Percentiles rank a stretch among this genome's conserved stretches.
Evolutionary conservation across 53 echinoderm and acorn worm species (phyloP).

Genomic region (Echinarachnius parma): DNA sequence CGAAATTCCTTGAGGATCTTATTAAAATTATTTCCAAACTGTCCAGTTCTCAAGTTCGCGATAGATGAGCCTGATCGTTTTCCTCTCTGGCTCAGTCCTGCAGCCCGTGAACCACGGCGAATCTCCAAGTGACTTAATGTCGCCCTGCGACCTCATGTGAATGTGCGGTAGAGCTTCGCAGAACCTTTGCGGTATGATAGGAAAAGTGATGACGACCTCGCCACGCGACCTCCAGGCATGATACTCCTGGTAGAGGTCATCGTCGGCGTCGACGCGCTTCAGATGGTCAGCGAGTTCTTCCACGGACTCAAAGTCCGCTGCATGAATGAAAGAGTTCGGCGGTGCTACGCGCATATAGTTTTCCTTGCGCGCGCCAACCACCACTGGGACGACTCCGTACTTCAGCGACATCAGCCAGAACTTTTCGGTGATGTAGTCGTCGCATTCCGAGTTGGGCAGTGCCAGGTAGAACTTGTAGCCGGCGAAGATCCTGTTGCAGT

Average conservation of each 20-base stretch:
- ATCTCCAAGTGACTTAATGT: constrained; percentile 17
- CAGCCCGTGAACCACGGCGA: constrained; percentile 46
- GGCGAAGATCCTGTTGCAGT: constrained; percentile 28
- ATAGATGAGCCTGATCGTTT: not conserved
- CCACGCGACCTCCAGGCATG: constrained; percentile 39
- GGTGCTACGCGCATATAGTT: constrained; percentile 53
- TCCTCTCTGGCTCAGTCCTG: not conserved
- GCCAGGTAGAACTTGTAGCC: constrained; percentile 62
- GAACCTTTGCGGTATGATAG: not conserved
- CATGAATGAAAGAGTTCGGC: constrained; percentile 55
- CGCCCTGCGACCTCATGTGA: not conserved
- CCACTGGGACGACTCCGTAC: constrained; percentile 51
- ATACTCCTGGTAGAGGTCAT: constrained; percentile 34
- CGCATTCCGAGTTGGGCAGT: constrained; percentile 55
- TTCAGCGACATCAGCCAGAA: constrained; percentile 51
- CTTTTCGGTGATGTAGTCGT: constrained; percentile 65
- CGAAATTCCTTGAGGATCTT: no score
- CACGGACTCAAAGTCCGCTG: constrained; percentile 34
- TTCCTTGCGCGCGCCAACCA: constrained; percentile 53
- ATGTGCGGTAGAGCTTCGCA: constrained; percentile 26
- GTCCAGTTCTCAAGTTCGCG: not conserved
- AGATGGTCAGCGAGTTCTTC: constrained; percentile 37
- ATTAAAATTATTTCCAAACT: no score
- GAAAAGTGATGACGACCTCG: constrained; percentile 3
- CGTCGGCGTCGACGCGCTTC: constrained; percentile 14